phyloP scores from a whole-genome alignment of 2,888 invertebrate species.

The Philopedon plagiatum region DNA sequence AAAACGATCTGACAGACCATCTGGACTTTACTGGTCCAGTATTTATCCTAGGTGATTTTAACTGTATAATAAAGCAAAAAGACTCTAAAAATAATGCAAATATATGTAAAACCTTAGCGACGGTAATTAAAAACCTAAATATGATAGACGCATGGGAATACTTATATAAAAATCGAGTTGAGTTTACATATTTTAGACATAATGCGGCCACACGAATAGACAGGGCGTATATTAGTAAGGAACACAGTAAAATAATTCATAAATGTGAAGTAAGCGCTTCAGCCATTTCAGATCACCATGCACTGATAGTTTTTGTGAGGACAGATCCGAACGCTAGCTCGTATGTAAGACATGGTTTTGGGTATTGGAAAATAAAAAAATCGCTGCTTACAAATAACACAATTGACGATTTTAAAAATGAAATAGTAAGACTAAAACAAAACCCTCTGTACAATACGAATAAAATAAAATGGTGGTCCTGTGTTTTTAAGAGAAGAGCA shows the following conservation, averaged over 20 bases:
- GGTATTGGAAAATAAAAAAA: constrained; percentile 14
- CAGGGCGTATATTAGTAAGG: constrained; percentile 13
- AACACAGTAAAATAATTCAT: too few species aligned
- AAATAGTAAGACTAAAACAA: constrained; percentile 6
- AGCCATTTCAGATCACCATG: too few species aligned
- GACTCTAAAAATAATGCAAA: constrained; percentile 11
- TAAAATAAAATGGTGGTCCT: constrained; percentile 9
- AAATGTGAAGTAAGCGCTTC: too few species aligned
- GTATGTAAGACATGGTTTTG: constrained; percentile 6
- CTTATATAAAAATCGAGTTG: constrained; percentile 14
- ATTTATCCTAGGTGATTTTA: constrained; percentile 19
- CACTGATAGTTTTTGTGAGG: too few species aligned
- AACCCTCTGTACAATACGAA: constrained; percentile 3
- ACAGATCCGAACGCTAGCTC: neutral
- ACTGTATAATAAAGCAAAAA: constrained; percentile 20
- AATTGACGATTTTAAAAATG: constrained; percentile 3
- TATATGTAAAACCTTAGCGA: constrained; percentile 24
- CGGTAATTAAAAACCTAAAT: too few species aligned
- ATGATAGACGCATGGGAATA: too few species aligned
- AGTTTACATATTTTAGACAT: constrained; percentile 20
- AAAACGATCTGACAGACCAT: constrained; percentile 11
- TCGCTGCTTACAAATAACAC: neutral
- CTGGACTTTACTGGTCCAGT: too few species aligned
- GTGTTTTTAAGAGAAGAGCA: constrained; percentile 8
- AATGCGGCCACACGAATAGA: constrained; percentile 29